Evolutionary conservation across 2,888 invertebrate genomes (phyloP).

Genomic region (Ectemnius continuus): DNA sequence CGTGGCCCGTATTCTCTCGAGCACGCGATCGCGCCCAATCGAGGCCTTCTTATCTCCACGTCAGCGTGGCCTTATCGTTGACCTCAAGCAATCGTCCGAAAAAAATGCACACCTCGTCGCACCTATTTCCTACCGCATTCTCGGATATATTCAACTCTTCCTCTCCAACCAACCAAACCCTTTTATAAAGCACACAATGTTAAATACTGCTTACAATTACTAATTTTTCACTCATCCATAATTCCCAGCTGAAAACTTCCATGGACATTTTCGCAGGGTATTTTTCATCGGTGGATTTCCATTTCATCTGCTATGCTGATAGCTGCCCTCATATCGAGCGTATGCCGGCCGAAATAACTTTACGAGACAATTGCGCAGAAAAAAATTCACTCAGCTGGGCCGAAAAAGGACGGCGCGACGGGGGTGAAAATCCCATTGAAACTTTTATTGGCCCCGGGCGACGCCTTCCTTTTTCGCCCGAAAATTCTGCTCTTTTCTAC

Average conservation of each 20-base stretch:
- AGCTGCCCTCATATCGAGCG: too few species aligned
- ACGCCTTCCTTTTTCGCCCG: slow-evolving; percentile 12
- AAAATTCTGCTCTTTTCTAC: slow-evolving; percentile 15
- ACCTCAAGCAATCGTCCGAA: slow-evolving; percentile 45
- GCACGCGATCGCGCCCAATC: slow-evolving; percentile 53
- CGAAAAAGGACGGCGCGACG: neutral
- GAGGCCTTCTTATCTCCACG: slow-evolving; percentile 50
- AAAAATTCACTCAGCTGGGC: neutral
- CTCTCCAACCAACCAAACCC: too few species aligned
- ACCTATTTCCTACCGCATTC: slow-evolving; percentile 14
- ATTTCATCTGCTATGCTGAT: too few species aligned
- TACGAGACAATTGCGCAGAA: slow-evolving; percentile 4
- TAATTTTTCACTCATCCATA: neutral
- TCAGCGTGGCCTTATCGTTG: slow-evolving; percentile 53
- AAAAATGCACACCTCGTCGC: slow-evolving; percentile 35
- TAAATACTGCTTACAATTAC: neutral
- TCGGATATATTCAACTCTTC: neutral
- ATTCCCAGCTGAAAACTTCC: too few species aligned
- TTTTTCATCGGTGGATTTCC: too few species aligned
- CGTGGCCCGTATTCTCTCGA: slow-evolving; percentile 54
- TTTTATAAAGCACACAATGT: too few species aligned
- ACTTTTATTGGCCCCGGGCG: slow-evolving; percentile 20
- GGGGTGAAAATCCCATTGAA: slow-evolving; percentile 14
- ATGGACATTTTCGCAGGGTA: too few species aligned
- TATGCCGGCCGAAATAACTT: slow-evolving; percentile 2